Percentiles rank a stretch among this genome's conserved stretches.
Evolutionary conservation across 2,797 vertebrate genomes (phyloP).

Genomic region (Bryconaethiops microstoma): DNA sequence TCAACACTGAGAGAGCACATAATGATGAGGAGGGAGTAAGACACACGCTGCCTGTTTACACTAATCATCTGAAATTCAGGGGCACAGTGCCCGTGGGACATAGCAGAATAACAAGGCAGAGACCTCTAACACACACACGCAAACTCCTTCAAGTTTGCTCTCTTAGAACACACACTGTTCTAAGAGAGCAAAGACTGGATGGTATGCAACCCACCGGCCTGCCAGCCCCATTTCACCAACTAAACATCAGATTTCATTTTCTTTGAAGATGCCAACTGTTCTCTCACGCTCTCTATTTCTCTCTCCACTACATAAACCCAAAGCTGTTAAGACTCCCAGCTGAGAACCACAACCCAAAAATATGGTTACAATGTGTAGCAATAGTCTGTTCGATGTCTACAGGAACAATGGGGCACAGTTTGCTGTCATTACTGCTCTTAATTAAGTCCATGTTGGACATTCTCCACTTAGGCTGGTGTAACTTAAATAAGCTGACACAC

Average conservation of each 20-base stretch:
- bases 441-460: neutral
- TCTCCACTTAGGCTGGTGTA: neutral
- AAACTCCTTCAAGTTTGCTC: neutral
- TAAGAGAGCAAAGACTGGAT: neutral
- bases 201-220: neutral
- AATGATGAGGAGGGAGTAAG: conserved; percentile 55
- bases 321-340: neutral
- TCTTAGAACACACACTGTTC: neutral
- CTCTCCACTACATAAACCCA: neutral
- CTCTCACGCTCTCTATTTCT: neutral
- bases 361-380: conserved; percentile 5
- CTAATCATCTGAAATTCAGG: conserved; percentile 71
- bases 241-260: conserved; percentile 13
- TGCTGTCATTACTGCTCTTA: neutral
- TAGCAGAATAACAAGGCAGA: conserved; percentile 15
- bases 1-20: conserved; percentile 5
- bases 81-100: conserved; percentile 26
- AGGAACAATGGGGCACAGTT: neutral
- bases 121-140: neutral
- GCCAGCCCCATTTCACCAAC: neutral
- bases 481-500: neutral
- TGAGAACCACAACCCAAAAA: neutral
- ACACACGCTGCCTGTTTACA: conserved; percentile 73
- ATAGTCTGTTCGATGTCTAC: no score
- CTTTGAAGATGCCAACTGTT: neutral